Evolutionary conservation across 2,797 vertebrate species (phyloP), one percentile per base, ranked within the genome.

Genomic region (Chanos chanos): DNA sequence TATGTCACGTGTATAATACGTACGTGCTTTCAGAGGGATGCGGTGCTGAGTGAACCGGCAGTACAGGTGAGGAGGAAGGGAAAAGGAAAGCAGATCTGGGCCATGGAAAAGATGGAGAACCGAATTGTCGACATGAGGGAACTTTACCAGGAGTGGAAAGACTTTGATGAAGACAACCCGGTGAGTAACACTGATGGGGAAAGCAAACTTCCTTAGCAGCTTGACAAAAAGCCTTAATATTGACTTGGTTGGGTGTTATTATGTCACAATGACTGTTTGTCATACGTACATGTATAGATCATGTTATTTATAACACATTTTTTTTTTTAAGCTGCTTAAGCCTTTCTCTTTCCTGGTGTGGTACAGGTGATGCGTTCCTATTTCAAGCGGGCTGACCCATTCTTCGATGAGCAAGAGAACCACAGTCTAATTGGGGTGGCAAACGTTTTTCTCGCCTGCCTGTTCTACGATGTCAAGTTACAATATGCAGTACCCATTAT

Each of bases 111-210:
- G 81, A 90, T 93, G 87, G 97, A 98, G 77, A 99, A 98, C 77
- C 89, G 97, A 7, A 69, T 98, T 70, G 87, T 99, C 51, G 96
- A 98, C 73, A 99, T 99, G 91, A 90, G 95, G 58, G 97, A 99
- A 53, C 92, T 98, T 13, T 99, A 98, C 73, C 97, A 98, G 82
- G 95, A 99, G 67, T 99, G 96, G 94, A 95, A 94, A 65, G 93
- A 95, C 39, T 94, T 90, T 10, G 89, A 98, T 47, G 91, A 95
- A 10, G 94, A 97, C 63, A 88, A 88, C 59, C 89, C 88, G 12
- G 96, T 98, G 78, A 80, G 92, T 76, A 15, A 16, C 9, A n/a
- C n/a, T n/a, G n/a, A n/a, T n/a, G n/a, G n/a, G n/a, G n/a, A n/a
- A n/a, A n/a, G n/a, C n/a, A n/a, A n/a, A n/a, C n/a, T n/a, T n/a